Base-by-base conservation (phyloP, 2,888 invertebrate genomes). In the Lasiommata megera region DNA sequence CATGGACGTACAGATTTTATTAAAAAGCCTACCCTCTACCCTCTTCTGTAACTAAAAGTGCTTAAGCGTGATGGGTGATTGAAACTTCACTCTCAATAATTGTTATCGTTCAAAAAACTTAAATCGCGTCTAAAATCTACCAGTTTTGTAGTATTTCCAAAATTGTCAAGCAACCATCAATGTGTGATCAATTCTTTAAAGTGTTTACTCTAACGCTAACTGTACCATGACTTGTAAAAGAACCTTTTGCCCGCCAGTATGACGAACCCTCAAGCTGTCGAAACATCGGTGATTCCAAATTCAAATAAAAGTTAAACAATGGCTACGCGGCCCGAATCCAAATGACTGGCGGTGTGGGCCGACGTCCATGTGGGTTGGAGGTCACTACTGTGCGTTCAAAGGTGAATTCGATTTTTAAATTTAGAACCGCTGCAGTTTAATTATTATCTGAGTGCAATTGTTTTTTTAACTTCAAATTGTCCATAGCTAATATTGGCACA, bases 231-330 rank as follows among this genome's bases (percentile, higher is more conserved):
- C 41, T 18, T 41, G 9, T 18, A 36, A 14, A 50, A 37, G 50
- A 37, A 23, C 31, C 16, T 40, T 29, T 48, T 12, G 16, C 18
- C 34, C 47, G 61, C 65, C 59, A 67, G 64, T 67, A 63, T 67
- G 71, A 70, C 67, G 66, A 66, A 67, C 59, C 57, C 60, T 68
- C 65, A 65, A 69, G 67, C 67, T 73, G 74, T 75, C 70, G 75
- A 74, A 80, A 79, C 70, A 71, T 69, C 66, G 70, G 68, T 67
- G 75, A 77, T 79, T 75, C 71, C 74, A 72, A 81, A 81, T 86
- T 78, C 71, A 76, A 80, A 84, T 82, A 83, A 84, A 86, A 83
- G 78, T 83, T 78, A 84, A 80, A 88, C 88, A 88, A 85, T 84
- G 82, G 80, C 63, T 72, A 82, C 83, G 87, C 82, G 80, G 76